Percentiles rank a stretch among this genome's conserved stretches.
Evolutionary conservation across 2,113 vertebrate genomes (phyloP).

Genomic region (Tupaia chinensis): DNA sequence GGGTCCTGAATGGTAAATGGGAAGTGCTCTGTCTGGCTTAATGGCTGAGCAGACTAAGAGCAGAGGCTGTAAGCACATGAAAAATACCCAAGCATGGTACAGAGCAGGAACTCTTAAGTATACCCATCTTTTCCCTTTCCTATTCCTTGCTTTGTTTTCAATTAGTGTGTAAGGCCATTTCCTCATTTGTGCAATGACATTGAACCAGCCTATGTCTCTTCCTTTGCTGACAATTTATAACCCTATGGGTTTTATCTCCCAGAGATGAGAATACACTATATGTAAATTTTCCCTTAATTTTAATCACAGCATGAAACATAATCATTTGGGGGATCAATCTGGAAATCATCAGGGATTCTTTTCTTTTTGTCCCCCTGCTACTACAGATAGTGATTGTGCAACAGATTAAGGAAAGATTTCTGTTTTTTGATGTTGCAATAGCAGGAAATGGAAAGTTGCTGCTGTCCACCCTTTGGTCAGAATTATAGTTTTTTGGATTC

Average conservation of each 20-base stretch:
- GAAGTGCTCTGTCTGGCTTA: neutral
- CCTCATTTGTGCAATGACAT: neutral
- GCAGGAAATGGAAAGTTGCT: conserved; percentile 70
- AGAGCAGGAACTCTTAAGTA: neutral
- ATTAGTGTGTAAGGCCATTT: neutral
- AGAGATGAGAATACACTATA: neutral
- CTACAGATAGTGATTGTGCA: conserved; percentile 59
- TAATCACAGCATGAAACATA: conserved; percentile 45
- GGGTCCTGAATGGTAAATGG: neutral
- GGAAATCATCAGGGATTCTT: conserved; percentile 75
- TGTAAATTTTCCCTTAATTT: conserved; percentile 37
- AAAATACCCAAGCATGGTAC: neutral
- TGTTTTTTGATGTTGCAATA: conserved; percentile 58
- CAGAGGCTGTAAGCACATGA: neutral
- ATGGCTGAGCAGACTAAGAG: neutral
- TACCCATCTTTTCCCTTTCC: neutral
- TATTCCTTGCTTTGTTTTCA: conserved; percentile 20
- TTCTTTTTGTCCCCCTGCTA: conserved; percentile 56
- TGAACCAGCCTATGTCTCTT: neutral
- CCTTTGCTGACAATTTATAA: conserved; percentile 20
- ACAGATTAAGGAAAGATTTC: conserved; percentile 42
- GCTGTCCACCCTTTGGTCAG: conserved; percentile 66
- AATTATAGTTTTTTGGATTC: conserved; percentile 68
- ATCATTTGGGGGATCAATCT: conserved; percentile 62
- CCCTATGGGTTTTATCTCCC: conserved; percentile 20